Evolutionary conservation across 2,797 vertebrate species (phyloP).

Genomic region (Chromobotia macracanthus): DNA sequence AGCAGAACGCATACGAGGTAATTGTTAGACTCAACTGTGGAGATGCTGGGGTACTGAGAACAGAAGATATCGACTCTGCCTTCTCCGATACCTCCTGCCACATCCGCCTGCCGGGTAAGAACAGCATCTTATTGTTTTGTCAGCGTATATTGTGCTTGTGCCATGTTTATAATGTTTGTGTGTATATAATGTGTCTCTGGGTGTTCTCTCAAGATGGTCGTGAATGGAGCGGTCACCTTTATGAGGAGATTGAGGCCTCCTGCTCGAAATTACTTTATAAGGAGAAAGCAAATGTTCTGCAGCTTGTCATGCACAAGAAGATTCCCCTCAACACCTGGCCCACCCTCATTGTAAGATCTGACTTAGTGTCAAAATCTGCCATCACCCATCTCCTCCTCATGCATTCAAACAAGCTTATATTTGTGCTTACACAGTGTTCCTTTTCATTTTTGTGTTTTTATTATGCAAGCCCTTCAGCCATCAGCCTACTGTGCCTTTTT

Average conservation of each 20-base stretch:
- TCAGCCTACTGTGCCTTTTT: no score
- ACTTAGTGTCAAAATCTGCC: not conserved
- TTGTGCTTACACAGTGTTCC: not conserved
- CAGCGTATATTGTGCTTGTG: not conserved
- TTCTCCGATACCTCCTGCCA: conserved; percentile 91
- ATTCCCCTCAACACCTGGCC: conserved; percentile 94
- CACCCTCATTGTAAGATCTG: conserved; percentile 82
- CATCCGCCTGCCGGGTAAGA: conserved; percentile 82
- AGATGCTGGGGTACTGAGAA: conserved; percentile 74
- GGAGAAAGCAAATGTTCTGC: conserved; percentile 87
- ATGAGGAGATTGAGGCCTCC: conserved; percentile 93
- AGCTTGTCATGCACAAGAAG: conserved; percentile 92
- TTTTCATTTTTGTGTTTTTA: no score
- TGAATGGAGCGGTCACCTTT: conserved; percentile 90
- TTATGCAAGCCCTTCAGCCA: no score
- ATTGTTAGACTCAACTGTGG: conserved; percentile 88
- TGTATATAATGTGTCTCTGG: conserved; percentile 11
- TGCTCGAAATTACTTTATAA: conserved; percentile 91
- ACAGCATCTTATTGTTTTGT: not conserved
- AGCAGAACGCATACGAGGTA: conserved; percentile 91
- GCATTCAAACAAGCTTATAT: not conserved
- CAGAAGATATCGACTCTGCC: conserved; percentile 83
- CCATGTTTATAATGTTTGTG: not conserved
- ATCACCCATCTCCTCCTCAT: not conserved
- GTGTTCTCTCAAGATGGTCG: conserved; percentile 80